phyloP scores from a whole-genome alignment of 2,797 vertebrate genomes.

The Naso thynnoides region DNA sequence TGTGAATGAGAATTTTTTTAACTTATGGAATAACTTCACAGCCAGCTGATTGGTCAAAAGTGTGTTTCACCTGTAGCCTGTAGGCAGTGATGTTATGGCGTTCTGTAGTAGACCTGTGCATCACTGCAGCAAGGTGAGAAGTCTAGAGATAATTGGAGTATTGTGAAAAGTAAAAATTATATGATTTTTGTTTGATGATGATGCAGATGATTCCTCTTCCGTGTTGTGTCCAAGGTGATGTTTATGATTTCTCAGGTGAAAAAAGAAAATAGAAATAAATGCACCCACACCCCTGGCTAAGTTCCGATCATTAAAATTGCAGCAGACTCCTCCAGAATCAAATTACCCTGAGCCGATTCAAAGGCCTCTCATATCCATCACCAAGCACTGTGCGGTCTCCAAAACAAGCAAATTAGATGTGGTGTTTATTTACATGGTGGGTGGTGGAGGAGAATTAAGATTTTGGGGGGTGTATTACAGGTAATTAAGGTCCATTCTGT shows the following conservation, averaged over 20 bases:
- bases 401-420: constrained; percentile 78
- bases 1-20: too few species aligned
- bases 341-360: constrained; percentile 67
- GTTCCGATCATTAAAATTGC: constrained; percentile 68
- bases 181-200: too few species aligned
- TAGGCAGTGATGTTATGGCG: too few species aligned
- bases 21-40: too few species aligned
- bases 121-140: too few species aligned
- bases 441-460: constrained; percentile 66
- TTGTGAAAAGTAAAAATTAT: too few species aligned
- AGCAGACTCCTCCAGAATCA: constrained; percentile 60
- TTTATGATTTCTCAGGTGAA: constrained; percentile 2
- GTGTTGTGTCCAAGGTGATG: constrained; percentile 39
- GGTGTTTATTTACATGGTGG: constrained; percentile 77
- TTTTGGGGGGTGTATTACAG: constrained; percentile 73
- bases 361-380: constrained; percentile 67
- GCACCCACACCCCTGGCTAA: constrained; percentile 15
- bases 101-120: too few species aligned
- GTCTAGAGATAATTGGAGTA: too few species aligned
- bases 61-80: too few species aligned
- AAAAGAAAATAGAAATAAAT: background rate
- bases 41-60: too few species aligned
- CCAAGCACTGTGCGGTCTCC: constrained; percentile 45
- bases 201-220: too few species aligned
- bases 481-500: constrained; percentile 79